Evolutionary conservation across 2,888 invertebrate genomes (phyloP), one percentile per base, ranked within the genome.

Genomic region (Leptopilina drosophilae): DNA sequence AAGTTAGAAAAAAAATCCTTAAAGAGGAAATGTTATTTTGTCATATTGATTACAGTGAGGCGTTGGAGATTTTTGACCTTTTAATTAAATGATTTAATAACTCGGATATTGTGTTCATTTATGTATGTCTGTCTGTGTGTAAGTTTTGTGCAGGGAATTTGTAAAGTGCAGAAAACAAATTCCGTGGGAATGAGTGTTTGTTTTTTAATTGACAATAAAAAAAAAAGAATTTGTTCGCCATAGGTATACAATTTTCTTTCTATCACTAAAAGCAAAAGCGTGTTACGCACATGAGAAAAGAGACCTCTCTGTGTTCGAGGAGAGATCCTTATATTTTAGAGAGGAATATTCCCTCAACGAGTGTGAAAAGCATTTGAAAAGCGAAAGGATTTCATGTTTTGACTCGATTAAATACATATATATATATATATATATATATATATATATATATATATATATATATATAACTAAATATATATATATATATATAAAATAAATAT

Each of bases 221-320:
- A 33, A 33, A 33, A 33, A 20, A 20, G 20, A 33, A 33, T 33
- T 33, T 84, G 83, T 82, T 80, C 84, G 11, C 11, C 86, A 33
- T n/a, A 20, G 20, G 20, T 20, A 20, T 5, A 62, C 85, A 49
- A 84, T 84, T 83, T 83, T 84, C 85, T 78, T 84, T 84, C 75
- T 84, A 75, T 78, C 82, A 86, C 84, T 87, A 87, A 88, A 85
- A 88, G 88, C 86, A 87, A 84, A 85, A 85, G 77, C 87, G 82
- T 87, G 87, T 88, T 83, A 59, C 84, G 81, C 67, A 15, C 59
- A 8, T 33, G 33, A 49, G 53, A 8, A 56, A 53, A 69, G 53
- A 56, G 53, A 33, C 26, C 14, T 56, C 33, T 33, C 33, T 33
- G 33, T 33, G 33, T 2, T 33, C 33, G 2, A 4, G 33, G 33